Evolutionary conservation across 1,140 invertebrate genomes (phyloP), one percentile per base, ranked within the genome.

Genomic region (Drosophila burlai): DNA sequence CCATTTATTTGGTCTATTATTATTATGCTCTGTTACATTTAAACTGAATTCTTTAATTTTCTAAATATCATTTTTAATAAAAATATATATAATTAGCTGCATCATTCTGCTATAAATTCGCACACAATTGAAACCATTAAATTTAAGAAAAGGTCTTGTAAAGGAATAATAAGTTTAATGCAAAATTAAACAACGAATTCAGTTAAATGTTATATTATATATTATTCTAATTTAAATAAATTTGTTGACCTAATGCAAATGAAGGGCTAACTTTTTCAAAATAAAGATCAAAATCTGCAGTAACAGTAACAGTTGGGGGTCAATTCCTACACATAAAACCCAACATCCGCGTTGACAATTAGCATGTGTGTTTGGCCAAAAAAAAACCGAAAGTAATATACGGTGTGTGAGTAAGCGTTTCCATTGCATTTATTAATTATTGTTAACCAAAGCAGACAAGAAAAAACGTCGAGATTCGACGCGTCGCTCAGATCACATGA

Each of bases 341-440:
- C 13, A n/a, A 80, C 42, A 83, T 83, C 81, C 80, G 81, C 36
- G 11, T 80, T 79, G 45, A 43, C 59, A 83, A 83, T 83, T 83
- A 83, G 76, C 81, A 83, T 67, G 73, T 81, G 66, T 49, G 15
- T 38, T 62, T 59, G 49, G 31, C 24, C 15, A n/a, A 54, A 66
- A 54, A 66, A 54, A 68, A 62, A 67, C 13, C 3, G 42, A 76
- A 47, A 76, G 55, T 57, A 76, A 60, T 77, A 77, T 55, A 60
- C 38, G 7, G 21, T 62, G 21, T 76, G 69, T 63, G 68, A 40
- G 36, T 57, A 24, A 55, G 34, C 34, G n/a, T 58, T 64, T 80
- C 72, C 61, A 79, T 63, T 89, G 84, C 81, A 90, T 75, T 69
- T 68, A 66, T 76, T 78, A 75, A 75, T 68, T 81, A 67, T 73